Conservation (phyloP, 2,113 vertebrate species). For the Odontesthes bonariensis region DNA sequence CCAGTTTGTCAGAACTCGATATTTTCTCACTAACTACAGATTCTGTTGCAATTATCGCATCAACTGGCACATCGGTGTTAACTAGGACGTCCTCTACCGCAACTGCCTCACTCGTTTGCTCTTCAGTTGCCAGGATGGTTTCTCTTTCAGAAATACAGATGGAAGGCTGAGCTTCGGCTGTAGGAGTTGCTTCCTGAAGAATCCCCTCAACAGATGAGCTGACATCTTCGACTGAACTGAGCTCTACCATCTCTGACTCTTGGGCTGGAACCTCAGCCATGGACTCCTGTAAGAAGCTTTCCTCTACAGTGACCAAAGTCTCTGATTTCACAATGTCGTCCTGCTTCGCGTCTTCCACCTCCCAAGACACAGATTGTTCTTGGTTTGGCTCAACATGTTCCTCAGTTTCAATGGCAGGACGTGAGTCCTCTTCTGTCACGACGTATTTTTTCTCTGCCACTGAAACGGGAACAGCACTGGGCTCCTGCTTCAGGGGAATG, state of each 20-base stretch:
- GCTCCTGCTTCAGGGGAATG: conserved; percentile 2
- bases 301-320: conserved; percentile 18
- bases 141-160: not conserved
- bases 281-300: conserved; percentile 15
- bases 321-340: not conserved
- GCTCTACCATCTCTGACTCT: conserved; percentile 27
- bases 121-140: conserved; percentile 2
- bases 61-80: not conserved
- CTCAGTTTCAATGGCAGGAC: not conserved
- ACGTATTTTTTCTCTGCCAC: conserved; percentile 17
- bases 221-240: conserved; percentile 12
- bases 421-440: not conserved
- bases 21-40: not conserved
- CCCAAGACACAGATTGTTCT: conserved; percentile 1
- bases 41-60: not conserved
- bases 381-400: conserved; percentile 8
- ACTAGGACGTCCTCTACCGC: conserved; percentile 23
- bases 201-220: not conserved
- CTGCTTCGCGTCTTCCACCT: conserved; percentile 8
- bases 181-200: conserved; percentile 16
- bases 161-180: not conserved
- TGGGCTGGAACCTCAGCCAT: not conserved
- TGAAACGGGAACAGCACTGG: not conserved
- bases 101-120: not conserved
- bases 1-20: conserved; percentile 1